phyloP scores from a whole-genome alignment of 2,797 vertebrate species.

The Spea hammondii region DNA sequence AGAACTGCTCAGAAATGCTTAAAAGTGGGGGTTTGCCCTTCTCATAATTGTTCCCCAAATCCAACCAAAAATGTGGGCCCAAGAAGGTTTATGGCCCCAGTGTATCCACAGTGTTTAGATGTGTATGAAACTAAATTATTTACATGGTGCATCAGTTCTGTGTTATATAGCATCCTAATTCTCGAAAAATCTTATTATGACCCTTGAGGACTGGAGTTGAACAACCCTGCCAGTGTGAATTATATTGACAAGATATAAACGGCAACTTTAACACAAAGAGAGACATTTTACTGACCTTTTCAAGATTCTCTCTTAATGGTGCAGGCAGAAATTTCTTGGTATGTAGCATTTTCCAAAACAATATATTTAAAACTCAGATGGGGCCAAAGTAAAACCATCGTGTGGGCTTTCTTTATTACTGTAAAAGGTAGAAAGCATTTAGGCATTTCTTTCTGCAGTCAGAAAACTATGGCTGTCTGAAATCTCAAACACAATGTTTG shows the following conservation, averaged over 20 bases:
- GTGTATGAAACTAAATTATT: no score
- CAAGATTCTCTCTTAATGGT: slow-evolving; percentile 54
- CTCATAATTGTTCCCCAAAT: neutral
- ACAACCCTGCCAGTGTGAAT: no score
- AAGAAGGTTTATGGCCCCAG: slow-evolving; percentile 51
- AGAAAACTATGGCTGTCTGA: neutral
- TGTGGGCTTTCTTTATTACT: neutral
- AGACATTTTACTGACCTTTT: slow-evolving; percentile 55
- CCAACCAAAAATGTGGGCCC: slow-evolving; percentile 50
- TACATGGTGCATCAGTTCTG: no score
- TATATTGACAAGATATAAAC: slow-evolving; percentile 55
- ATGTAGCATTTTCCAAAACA: slow-evolving; percentile 27
- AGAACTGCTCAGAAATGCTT: no score
- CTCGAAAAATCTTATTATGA: no score
- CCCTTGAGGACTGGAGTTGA: no score
- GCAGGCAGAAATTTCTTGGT: slow-evolving; percentile 47
- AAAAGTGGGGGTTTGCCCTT: no score
- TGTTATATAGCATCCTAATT: no score
- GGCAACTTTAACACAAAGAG: slow-evolving; percentile 56
- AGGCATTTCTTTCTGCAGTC: neutral
- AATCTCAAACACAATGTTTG: neutral
- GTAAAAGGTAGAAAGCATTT: neutral
- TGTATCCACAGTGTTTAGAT: no score
- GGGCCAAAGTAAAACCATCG: neutral
- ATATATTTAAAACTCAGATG: slow-evolving; percentile 2